These are phyloP conservation scores for Taenioides sp. DNA, from an alignment of 2,797 vertebrate genomes.

Conservation along the genomic window DNA sequence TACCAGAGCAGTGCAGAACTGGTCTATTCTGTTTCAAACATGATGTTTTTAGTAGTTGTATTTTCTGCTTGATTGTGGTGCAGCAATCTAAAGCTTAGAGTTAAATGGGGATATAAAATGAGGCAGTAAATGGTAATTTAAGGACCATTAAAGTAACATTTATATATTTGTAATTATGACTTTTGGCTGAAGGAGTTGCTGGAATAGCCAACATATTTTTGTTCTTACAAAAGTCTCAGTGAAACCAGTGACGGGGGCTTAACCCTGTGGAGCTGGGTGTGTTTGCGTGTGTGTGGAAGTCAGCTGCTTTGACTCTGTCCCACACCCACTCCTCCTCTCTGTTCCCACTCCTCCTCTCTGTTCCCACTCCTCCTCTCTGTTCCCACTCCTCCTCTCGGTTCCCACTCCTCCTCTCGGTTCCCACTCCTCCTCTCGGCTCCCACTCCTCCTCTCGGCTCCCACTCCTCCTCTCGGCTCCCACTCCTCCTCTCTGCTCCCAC, in stretches of 20 bases:
- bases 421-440: background rate
- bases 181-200: background rate
- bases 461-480: slow-evolving; percentile 20
- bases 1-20: too few species aligned
- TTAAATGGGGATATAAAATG: too few species aligned
- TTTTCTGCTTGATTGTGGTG: too few species aligned
- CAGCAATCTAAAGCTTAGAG: too few species aligned
- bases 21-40: too few species aligned
- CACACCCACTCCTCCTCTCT: slow-evolving; percentile 27
- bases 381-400: background rate
- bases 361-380: slow-evolving; percentile 20
- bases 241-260: slow-evolving; percentile 1
- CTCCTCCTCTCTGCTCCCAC: background rate
- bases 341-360: background rate
- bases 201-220: background rate
- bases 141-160: too few species aligned
- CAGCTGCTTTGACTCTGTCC: slow-evolving; percentile 28
- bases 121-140: too few species aligned
- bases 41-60: too few species aligned
- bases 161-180: background rate
- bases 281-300: slow-evolving; percentile 50
- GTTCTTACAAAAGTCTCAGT: background rate
- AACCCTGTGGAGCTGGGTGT: background rate
- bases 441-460: slow-evolving; percentile 2
- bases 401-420: slow-evolving; percentile 17